Base-by-base conservation (phyloP, 2,888 invertebrate species). In the Tanaodytes sp. region DNA sequence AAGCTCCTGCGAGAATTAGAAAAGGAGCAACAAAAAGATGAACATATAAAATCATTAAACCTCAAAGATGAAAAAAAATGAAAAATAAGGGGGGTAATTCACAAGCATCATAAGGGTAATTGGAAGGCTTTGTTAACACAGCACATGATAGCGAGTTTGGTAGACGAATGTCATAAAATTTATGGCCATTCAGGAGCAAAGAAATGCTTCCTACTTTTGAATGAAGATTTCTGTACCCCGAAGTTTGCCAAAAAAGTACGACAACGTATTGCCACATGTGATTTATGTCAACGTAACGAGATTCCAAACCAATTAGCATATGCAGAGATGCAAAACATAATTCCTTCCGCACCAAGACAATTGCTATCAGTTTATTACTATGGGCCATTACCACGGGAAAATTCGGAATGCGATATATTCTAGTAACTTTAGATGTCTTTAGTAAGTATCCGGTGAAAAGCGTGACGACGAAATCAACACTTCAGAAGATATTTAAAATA, bases 321-420 rank as follows among this genome's bases (percentile, higher is more conserved):
- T 15, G 8, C 36, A 3, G 20, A 23, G 14, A 39, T 33, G 36
- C 33, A 42, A 36, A 49, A 36, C 12, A 11, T 46, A 1, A 46
- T 36, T 1, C 43, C 64, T 1, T 20, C 19, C n/a, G 11, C 8
- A 11, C 42, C 43, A 2, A 16, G 37, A 6, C 63, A 73, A 14
- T 36, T 62, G 9, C 23, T 67, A 0, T 67, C 67, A 6, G 55
- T 70, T 8, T 63, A 72, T 18, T 69, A 57, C 36, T 66, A 54
- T 31, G 69, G 70, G 2, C 72, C 72, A 1, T 15, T 69, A 18
- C 69, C 72, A 51, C 23, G 1, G 31, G 40, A 9, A 37, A 40
- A n/a, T 62, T 45, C 0, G 49, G 51, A 0, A 36, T 42, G 2
- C 48, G 51, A 43, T 51, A 72, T 33, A 49, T 72, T n/a, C 18